These are phyloP conservation scores for Drosophila ficusphila DNA, from an alignment of 1,140 invertebrate genomes.

Conservation along the genomic window DNA sequence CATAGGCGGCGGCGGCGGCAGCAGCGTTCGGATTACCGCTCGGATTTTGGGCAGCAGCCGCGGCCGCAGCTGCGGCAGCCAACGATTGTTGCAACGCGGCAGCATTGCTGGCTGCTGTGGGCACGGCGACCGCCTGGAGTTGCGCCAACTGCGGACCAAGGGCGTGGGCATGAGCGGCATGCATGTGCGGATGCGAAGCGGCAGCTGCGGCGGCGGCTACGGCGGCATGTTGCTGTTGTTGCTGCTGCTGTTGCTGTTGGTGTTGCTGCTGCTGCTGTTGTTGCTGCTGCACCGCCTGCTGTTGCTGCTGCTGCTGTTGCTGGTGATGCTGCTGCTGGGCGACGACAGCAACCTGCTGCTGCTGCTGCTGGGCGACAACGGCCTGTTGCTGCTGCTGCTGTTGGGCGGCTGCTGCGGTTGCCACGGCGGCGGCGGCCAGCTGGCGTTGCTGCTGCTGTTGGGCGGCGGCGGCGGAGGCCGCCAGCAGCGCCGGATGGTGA, in stretches of 20 bases:
- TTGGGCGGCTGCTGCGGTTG: conserved; percentile 86
- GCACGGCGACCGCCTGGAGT: conserved; percentile 66
- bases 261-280: conserved; percentile 59
- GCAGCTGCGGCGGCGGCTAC: conserved; percentile 59
- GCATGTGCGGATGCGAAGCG: conserved; percentile 46
- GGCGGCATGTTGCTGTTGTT: conserved; percentile 61
- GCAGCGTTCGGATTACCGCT: conserved; percentile 54
- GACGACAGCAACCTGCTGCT: conserved; percentile 74
- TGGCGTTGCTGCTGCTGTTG: conserved; percentile 87
- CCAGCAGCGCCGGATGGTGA: conserved; percentile 87
- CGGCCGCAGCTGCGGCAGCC: conserved; percentile 54
- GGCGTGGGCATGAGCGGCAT: conserved; percentile 63
- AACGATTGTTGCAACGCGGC: conserved; percentile 72
- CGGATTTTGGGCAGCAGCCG: conserved; percentile 57
- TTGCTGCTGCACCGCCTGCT: conserved; percentile 54
- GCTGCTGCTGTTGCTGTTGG: conserved; percentile 83
- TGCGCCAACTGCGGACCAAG: conserved; percentile 60
- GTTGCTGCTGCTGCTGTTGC: conserved; percentile 82
- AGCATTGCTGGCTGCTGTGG: conserved; percentile 59
- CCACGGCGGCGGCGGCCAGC: conserved; percentile 87
- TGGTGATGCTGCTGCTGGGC: conserved; percentile 86
- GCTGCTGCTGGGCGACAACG: conserved; percentile 87
- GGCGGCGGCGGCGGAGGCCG: conserved; percentile 86
- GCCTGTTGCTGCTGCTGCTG: conserved; percentile 80
- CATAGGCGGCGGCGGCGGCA: conserved; percentile 83